Conservation (phyloP, 2,797 vertebrate species). For the Florisuga fusca region DNA sequence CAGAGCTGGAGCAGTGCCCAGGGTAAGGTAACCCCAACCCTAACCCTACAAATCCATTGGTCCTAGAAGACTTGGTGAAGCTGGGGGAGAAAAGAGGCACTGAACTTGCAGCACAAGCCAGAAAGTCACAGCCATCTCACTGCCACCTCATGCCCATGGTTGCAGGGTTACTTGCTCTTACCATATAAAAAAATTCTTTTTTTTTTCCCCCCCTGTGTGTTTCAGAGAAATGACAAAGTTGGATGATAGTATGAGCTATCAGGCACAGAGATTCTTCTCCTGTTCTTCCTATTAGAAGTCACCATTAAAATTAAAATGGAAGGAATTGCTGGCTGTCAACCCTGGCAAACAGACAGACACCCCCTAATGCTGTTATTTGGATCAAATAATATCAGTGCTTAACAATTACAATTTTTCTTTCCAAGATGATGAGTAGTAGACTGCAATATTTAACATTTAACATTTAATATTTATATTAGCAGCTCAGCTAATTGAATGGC, state of each 20-base stretch:
- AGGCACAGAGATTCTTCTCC: not conserved
- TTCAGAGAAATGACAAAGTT: not conserved
- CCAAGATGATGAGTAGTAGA: conserved; percentile 4
- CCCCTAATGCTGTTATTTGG: not conserved
- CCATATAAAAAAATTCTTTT: rapidly evolving
- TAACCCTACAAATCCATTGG: not conserved
- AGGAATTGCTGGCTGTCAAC: conserved; percentile 6
- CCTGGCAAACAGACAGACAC: not conserved
- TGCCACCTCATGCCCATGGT: not conserved
- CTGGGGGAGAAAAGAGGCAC: not conserved
- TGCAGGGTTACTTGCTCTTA: not conserved
- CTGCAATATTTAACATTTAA: not conserved
- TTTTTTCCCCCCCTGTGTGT: rapidly evolving
- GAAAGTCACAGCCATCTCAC: not conserved
- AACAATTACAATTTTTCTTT: not conserved
- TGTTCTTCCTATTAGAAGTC: not conserved
- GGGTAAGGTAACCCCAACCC: too few relatives aligned
- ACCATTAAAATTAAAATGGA: not conserved
- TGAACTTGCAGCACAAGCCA: not conserved
- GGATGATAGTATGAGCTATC: not conserved
- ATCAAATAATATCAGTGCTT: not conserved
- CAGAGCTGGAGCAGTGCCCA: not conserved
- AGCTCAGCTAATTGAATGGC: not conserved
- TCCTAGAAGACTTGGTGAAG: not conserved
- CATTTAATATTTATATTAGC: not conserved